Evolutionary conservation across 2,888 invertebrate species (phyloP).

Genomic region (Eupithecia insigniata): DNA sequence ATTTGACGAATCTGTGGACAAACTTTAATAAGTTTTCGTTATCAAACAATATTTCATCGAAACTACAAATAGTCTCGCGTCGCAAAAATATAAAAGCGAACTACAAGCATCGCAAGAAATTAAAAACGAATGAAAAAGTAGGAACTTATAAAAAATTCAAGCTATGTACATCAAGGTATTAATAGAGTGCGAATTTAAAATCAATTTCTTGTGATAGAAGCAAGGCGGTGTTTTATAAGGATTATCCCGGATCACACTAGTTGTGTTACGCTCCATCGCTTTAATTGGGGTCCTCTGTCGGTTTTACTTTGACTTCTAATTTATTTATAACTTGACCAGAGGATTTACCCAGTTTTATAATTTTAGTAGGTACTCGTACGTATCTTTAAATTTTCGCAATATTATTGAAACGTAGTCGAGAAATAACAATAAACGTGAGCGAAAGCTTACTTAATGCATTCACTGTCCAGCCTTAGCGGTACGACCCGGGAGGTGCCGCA

Average conservation of each 20-base stretch:
- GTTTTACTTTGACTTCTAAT: slow-evolving; percentile 42
- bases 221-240: slow-evolving; percentile 78
- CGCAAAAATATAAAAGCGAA: background rate
- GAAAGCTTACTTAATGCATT: background rate
- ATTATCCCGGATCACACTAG: slow-evolving; percentile 78
- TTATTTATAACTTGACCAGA: slow-evolving; percentile 17
- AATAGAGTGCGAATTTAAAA: slow-evolving; percentile 35
- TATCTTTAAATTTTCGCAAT: background rate
- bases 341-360: background rate
- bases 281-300: slow-evolving; percentile 70
- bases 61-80: background rate
- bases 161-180: background rate
- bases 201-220: slow-evolving; percentile 56
- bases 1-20: background rate
- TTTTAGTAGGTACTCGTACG: no score
- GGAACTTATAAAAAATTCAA: background rate
- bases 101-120: background rate
- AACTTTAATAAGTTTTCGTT: background rate
- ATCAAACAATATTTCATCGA: background rate
- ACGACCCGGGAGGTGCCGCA: no score
- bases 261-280: slow-evolving; percentile 73
- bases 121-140: background rate
- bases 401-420: background rate
- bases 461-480: no score
- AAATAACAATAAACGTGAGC: background rate